These are phyloP conservation scores for Tringa solitaria DNA, from an alignment of 2,113 vertebrate species.

Conservation along the genomic window DNA sequence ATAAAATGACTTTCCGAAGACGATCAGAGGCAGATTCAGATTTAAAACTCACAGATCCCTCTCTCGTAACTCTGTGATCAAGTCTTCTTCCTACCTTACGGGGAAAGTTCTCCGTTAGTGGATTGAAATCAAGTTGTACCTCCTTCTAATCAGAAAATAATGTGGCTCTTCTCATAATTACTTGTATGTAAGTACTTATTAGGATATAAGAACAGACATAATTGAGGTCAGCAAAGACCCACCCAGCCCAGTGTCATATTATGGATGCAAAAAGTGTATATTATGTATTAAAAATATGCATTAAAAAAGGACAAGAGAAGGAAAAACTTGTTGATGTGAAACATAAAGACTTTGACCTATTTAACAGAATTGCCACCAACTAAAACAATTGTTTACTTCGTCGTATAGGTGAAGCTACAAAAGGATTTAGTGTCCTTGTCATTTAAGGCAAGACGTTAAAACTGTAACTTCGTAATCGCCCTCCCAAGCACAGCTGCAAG, in stretches of 20 bases:
- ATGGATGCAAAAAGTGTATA: not conserved
- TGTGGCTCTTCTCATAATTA: not conserved
- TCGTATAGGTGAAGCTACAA: not conserved
- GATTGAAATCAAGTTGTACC: not conserved
- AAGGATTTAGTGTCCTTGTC: fast-evolving
- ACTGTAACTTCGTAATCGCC: not conserved
- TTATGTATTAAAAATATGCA: not conserved
- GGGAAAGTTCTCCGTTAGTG: not conserved
- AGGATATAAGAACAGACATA: not conserved
- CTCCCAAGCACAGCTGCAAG: not conserved
- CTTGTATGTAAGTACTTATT: not conserved
- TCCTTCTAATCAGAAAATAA: not conserved
- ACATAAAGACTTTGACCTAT: not conserved
- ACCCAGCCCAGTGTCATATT: not conserved
- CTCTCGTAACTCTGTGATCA: not conserved
- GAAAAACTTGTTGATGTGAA: not conserved
- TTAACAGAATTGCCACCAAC: not conserved
- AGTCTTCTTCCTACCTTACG: not conserved
- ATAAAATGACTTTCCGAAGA: not conserved
- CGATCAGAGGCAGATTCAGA: not conserved
- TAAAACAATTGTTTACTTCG: not conserved
- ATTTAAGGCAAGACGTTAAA: not conserved
- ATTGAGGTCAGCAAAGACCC: not conserved
- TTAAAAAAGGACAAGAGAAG: not conserved
- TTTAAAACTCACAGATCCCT: not conserved